phyloP scores from a whole-genome alignment of 2,113 vertebrate genomes.

The Serinus canaria region DNA sequence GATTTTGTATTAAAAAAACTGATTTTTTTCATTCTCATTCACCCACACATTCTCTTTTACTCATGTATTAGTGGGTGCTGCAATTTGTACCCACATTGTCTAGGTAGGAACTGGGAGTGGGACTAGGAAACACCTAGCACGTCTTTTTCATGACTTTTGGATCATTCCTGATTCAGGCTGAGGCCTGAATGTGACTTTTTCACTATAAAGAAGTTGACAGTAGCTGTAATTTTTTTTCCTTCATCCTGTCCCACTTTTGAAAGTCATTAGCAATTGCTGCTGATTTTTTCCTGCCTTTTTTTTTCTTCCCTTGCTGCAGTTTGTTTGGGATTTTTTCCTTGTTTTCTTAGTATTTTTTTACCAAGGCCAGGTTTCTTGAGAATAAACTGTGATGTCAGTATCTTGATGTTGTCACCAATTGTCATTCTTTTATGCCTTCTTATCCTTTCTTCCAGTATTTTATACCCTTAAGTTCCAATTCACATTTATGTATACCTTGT shows the following conservation, averaged over 20 bases:
- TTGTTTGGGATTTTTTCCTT: fast-evolving
- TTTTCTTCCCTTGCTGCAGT: not conserved
- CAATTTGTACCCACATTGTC: not conserved
- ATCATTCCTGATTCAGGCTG: not conserved
- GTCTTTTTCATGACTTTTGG: not conserved
- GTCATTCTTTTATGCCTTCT: not conserved
- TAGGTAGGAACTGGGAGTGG: not conserved
- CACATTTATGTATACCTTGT: not conserved
- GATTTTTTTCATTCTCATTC: not conserved
- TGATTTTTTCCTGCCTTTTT: not conserved
- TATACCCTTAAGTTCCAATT: not conserved
- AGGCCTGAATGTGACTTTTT: not conserved
- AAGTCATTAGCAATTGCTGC: not conserved
- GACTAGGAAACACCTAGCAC: not conserved
- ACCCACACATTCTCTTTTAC: not conserved
- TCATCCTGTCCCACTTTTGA: not conserved
- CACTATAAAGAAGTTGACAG: not conserved
- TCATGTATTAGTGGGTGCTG: not conserved
- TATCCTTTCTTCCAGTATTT: not conserved
- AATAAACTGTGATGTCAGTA: not conserved
- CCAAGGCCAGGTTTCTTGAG: not conserved
- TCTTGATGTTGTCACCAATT: not conserved
- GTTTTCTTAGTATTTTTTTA: not conserved
- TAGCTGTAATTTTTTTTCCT: not conserved
- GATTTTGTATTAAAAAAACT: not conserved